A percentile compares a stretch with the other conserved stretches of the same genome.
These are phyloP conservation scores for Lucilia cuprina DNA, from an alignment of 1,140 invertebrate species.

Conservation along the genomic window DNA sequence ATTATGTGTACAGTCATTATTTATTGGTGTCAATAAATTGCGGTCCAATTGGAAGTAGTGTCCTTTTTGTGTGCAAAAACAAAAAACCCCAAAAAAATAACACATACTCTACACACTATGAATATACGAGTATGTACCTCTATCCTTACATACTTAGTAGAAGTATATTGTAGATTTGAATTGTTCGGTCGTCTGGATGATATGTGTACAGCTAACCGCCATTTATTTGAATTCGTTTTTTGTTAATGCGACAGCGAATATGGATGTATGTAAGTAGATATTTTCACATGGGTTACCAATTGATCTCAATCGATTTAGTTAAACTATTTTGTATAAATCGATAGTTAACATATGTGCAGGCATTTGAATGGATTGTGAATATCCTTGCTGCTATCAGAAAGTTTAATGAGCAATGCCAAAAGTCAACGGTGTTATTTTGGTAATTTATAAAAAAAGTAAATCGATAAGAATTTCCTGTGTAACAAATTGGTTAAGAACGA, in stretches of 20 bases:
- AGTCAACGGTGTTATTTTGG: too few species aligned
- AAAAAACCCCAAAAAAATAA: neutral
- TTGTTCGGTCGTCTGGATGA: constrained; percentile 8
- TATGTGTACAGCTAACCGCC: constrained; percentile 20
- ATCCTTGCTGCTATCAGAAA: neutral
- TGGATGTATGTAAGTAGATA: neutral
- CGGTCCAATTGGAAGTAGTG: constrained; percentile 28
- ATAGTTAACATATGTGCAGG: neutral
- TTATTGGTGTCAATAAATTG: constrained; percentile 44
- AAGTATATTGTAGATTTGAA: neutral
- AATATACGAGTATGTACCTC: neutral
- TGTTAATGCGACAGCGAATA: neutral
- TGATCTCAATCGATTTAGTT: neutral
- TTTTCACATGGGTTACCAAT: neutral
- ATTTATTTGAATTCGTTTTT: constrained; percentile 25
- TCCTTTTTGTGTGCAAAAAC: neutral
- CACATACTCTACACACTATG: neutral
- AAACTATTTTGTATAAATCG: too few species aligned
- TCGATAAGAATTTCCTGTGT: too few species aligned
- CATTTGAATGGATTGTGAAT: neutral
- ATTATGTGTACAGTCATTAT: constrained; percentile 40
- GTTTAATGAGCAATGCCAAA: too few species aligned
- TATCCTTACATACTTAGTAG: neutral
- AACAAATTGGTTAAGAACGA: too few species aligned
- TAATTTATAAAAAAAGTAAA: too few species aligned